Base-by-base conservation (phyloP, 2,888 invertebrate species). In the Luperina nickerlii region DNA sequence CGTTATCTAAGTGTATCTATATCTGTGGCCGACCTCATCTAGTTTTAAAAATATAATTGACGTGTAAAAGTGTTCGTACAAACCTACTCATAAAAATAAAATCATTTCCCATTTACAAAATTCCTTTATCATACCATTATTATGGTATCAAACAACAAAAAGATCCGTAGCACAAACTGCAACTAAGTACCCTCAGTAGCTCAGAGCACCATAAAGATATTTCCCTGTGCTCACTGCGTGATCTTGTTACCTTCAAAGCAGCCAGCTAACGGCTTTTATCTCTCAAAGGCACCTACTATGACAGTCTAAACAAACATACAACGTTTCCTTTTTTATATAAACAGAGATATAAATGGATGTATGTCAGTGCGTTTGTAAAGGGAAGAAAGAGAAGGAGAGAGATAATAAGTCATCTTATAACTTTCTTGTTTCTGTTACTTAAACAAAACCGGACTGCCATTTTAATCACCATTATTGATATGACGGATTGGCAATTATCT, bases 311-410 rank as follows among this genome's bases (percentile, higher is more conserved):
- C 82, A 89, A 87, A 90, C 81, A 79, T 79, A 60, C 74, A 82
- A 66, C 77, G 82, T 85, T 89, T 84, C 81, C 80, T 84, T 87
- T 87, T 89, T 83, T 89, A 78, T 88, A 82, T 86, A 87, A 81
- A 84, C 82, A 86, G 15, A 79, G 74, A 75, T 89, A 88, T 84
- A 80, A 78, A 79, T 83, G 77, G 85, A 87, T 87, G 67, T 84
- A 42, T 80, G 76, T 78, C 85, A 80, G 81, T 70, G 42, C 60
- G n/a, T 76, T 70, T 68, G 38, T 38, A 24, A 54, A 38, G 15
- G 32, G 9, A 27, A 81, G 15, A 73, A 7, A 63, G 62, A 68
- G 27, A 60, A 32, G 24, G 45, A 54, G 9, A 57, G 42, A 18
- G 57, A n/a, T 66, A 20, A 65, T 54, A 6, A 54, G 8, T 54